Percentiles rank a stretch among this genome's conserved stretches.
These are phyloP conservation scores for Pipa parva DNA, from an alignment of 2,113 vertebrate genomes.

Conservation along the genomic window DNA sequence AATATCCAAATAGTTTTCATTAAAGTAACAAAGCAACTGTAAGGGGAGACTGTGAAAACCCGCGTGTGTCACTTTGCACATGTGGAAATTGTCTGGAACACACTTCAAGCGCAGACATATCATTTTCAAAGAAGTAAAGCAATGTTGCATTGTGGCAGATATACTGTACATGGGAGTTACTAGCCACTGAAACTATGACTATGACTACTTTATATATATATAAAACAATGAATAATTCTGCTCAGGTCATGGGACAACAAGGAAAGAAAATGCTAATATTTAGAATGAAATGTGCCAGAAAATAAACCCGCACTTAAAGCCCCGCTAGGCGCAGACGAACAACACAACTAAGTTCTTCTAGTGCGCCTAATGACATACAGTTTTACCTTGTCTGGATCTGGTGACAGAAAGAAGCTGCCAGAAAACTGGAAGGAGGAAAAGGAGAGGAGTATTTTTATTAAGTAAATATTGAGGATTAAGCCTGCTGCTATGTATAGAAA, in stretches of 20 bases:
- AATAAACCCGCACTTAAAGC: slow-evolving; percentile 14
- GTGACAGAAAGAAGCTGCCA: slow-evolving; percentile 31
- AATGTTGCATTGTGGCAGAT: neutral
- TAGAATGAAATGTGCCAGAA: slow-evolving; percentile 45
- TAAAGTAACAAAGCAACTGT: neutral
- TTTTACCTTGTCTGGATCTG: slow-evolving; percentile 42
- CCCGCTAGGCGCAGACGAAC: slow-evolving; percentile 34
- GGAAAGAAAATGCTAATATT: no score
- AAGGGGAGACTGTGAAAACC: neutral
- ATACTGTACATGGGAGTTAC: no score
- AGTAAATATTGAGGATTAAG: slow-evolving; percentile 4
- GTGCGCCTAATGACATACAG: slow-evolving; percentile 5
- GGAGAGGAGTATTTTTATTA: slow-evolving; percentile 27
- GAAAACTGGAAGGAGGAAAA: slow-evolving; percentile 27
- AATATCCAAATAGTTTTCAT: neutral
- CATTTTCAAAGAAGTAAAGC: slow-evolving; percentile 14
- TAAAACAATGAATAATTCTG: neutral
- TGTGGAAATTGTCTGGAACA: slow-evolving; percentile 10
- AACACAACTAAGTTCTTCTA: slow-evolving; percentile 46
- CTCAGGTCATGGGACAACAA: no score
- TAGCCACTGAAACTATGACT: no score
- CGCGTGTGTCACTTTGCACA: neutral
- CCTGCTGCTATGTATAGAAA: slow-evolving; percentile 31
- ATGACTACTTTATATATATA: no score
- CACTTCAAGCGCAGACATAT: neutral